Evolutionary conservation across 2,113 vertebrate genomes (phyloP).

Genomic region (Capricornis sumatraensis): DNA sequence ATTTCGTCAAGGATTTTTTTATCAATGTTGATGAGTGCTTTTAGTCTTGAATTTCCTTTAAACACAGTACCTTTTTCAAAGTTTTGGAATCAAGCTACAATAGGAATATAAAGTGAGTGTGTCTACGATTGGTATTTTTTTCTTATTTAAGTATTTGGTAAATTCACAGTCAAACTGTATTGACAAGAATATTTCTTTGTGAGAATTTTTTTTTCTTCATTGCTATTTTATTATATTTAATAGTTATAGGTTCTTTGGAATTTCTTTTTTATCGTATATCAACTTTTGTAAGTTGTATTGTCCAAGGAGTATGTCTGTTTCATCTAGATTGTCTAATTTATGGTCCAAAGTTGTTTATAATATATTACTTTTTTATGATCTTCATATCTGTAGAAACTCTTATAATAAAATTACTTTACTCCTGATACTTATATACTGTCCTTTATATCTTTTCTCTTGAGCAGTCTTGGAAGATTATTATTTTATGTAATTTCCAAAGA

Average conservation of each 20-base stretch:
- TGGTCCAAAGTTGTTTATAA: background rate
- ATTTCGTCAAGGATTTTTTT: background rate
- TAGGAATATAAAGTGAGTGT: background rate
- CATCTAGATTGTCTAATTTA: background rate
- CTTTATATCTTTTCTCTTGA: background rate
- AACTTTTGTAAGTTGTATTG: background rate
- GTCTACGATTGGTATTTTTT: background rate
- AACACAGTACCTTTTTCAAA: background rate
- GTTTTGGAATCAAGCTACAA: background rate
- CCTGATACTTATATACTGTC: background rate
- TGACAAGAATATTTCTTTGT: background rate
- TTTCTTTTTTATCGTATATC: background rate
- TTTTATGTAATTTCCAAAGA: background rate
- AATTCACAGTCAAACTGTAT: background rate
- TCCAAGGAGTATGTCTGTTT: background rate
- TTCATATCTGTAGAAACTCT: background rate
- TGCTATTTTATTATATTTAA: background rate
- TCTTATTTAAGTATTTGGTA: background rate
- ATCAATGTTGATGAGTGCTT: background rate
- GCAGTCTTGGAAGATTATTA: background rate
- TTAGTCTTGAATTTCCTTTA: background rate
- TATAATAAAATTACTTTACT: background rate
- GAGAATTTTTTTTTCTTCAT: background rate
- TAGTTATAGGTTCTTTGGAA: background rate
- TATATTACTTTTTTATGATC: background rate